Evolutionary conservation across 1,140 invertebrate genomes (phyloP), one percentile per base, ranked within the genome.

Genomic region (Drosophila tsacasi): DNA sequence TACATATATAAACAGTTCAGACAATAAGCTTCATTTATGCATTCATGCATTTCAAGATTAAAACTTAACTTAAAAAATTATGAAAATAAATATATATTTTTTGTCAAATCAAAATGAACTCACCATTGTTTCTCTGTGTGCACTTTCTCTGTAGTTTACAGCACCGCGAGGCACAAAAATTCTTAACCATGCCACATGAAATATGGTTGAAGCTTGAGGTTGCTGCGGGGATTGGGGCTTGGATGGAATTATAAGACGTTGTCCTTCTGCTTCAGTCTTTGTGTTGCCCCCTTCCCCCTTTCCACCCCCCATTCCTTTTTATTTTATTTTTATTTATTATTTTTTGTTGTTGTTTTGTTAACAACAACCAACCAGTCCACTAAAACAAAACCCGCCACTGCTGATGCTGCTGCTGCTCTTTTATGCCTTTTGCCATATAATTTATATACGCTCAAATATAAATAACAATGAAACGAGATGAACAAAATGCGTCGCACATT

Each of bases 181-280:
- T 87, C 85, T 87, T 89, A 89, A 84, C 80, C 83, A 78, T 83
- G 84, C 81, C 83, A 84, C 83, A 87, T 83, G 77, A 83, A 89
- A 89, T 83, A 74, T 79, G 76, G 77, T 79, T 42, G 63, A 52
- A 55, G 62, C 80, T 78, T 54, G 50, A 64, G 69, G 49, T 65
- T 80, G 32, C 47, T 40, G 23, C 30, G 44, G 55, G 47, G 44
- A 12, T 32, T n/a, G 19, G 32, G 40, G 10, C 19, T 5, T 21
- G 44, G 27, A 25, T 23, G 60, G 59, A 71, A 77, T 79, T 79
- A 78, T 79, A 79, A 79, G 76, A 79, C 72, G 52, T 66, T 79
- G 80, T 89, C 77, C 77, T 83, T 69, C 66, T 66, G 61, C 61
- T 64, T 72, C 42, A 44, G 46, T 68, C 63, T 64, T 64, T 69